A percentile compares a stretch with the other conserved stretches of the same genome.
phyloP scores from a whole-genome alignment of 1,140 invertebrate genomes.

The Drosophila pandora region DNA sequence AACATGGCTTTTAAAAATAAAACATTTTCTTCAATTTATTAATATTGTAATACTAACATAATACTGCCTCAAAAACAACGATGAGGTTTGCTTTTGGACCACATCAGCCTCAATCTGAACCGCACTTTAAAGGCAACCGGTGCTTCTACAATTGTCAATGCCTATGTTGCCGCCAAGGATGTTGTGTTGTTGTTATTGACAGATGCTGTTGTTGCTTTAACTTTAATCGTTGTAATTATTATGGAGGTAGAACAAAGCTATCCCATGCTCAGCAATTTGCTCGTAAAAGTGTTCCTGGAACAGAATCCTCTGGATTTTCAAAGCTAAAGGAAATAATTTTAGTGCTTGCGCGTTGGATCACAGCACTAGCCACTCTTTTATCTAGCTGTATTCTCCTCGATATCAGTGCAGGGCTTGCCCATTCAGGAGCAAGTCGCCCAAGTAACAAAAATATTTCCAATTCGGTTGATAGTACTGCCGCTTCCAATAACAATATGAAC shows the following conservation, averaged over 20 bases:
- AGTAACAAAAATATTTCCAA: constrained; percentile 18
- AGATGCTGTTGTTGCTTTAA: constrained; percentile 55
- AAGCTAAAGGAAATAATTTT: constrained; percentile 31
- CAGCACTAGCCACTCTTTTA: constrained; percentile 39
- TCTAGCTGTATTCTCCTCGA: constrained; percentile 47
- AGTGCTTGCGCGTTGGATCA: constrained; percentile 37
- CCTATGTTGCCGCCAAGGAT: constrained; percentile 65
- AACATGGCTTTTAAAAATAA: background rate
- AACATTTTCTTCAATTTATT: background rate
- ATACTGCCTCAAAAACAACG: background rate
- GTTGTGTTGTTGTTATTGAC: constrained; percentile 46
- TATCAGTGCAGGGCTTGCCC: constrained; percentile 4
- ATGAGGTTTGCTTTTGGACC: constrained; percentile 41
- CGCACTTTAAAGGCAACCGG: constrained; percentile 15
- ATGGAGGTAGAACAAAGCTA: constrained; percentile 6
- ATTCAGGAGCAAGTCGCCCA: constrained; percentile 1
- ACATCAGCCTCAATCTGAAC: constrained; percentile 11
- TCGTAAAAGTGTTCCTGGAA: constrained; percentile 11
- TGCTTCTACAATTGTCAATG: constrained; percentile 71
- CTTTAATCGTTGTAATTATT: constrained; percentile 25
- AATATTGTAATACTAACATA: background rate
- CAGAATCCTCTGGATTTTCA: constrained; percentile 8
- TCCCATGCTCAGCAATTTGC: constrained; percentile 7
- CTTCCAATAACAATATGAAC: constrained; percentile 15
- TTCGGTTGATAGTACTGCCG: constrained; percentile 15